Conservation (phyloP, 2,113 vertebrate genomes). For the Gopherus flavomarginatus region DNA sequence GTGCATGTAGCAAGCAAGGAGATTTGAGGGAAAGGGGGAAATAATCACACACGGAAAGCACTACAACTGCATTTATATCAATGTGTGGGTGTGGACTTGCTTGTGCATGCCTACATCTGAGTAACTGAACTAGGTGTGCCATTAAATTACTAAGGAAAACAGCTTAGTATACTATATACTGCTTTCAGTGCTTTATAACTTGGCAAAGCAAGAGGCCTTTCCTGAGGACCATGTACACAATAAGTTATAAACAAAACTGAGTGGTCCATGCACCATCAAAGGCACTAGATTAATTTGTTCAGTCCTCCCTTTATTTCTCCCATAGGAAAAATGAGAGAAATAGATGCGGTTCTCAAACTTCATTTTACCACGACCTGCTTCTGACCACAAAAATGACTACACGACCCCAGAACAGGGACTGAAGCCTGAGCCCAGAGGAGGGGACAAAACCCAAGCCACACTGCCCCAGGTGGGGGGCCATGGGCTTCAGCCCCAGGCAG, state of each 20-base stretch:
- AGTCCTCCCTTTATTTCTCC: neutral
- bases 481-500: too few relatives aligned
- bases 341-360: neutral
- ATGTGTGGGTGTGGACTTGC: neutral
- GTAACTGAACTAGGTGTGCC: neutral
- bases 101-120: neutral
- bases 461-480: too few relatives aligned
- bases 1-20: neutral
- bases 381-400: too few relatives aligned
- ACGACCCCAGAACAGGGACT: too few relatives aligned
- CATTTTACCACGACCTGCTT: too few relatives aligned
- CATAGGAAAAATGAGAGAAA: neutral
- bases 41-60: neutral
- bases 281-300: neutral
- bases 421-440: too few relatives aligned
- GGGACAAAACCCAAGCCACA: too few relatives aligned
- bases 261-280: neutral
- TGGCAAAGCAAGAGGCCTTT: neutral
- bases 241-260: neutral
- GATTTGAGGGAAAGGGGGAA: neutral
- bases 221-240: neutral
- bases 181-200: neutral
- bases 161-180: rapidly evolving
- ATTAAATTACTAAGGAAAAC: neutral
- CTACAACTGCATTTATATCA: neutral